Percentiles rank a stretch among this genome's conserved stretches.
These are phyloP conservation scores for Pogonomyrmex barbatus DNA, from an alignment of 1,140 invertebrate species.

Conservation along the genomic window DNA sequence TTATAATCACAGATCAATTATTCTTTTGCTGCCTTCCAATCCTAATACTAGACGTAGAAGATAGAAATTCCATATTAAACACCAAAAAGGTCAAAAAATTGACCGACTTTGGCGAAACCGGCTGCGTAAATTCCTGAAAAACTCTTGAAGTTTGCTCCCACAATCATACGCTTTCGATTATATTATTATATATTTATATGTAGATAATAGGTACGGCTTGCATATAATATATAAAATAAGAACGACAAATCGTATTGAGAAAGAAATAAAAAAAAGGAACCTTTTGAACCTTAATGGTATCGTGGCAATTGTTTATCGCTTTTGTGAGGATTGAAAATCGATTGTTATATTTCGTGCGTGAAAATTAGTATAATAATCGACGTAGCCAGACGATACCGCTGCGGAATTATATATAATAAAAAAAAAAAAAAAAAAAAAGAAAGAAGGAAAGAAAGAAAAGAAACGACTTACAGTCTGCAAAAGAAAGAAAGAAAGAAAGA, in stretches of 20 bases:
- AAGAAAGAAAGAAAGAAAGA: background rate
- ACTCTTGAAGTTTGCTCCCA: constrained; percentile 16
- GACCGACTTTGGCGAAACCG: constrained; percentile 9
- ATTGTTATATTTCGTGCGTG: constrained; percentile 53
- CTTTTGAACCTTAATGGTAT: constrained; percentile 57
- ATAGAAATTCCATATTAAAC: background rate
- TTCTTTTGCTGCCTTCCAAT: background rate
- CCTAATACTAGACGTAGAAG: background rate
- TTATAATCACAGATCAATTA: background rate
- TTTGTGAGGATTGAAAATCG: constrained; percentile 36
- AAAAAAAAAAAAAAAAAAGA: too few relatives aligned
- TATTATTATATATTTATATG: constrained; percentile 50
- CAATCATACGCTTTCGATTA: constrained; percentile 24
- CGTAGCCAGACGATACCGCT: constrained; percentile 44
- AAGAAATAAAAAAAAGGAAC: constrained; percentile 9
- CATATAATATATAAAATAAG: constrained; percentile 52
- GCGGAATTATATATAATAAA: constrained; percentile 20
- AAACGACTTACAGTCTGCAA: background rate
- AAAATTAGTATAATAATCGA: constrained; percentile 56
- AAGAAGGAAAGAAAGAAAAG: constrained; percentile 26
- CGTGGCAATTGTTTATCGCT: constrained; percentile 49
- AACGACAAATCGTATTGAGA: constrained; percentile 5
- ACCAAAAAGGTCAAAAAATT: background rate
- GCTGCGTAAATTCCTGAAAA: background rate
- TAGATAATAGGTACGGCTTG: constrained; percentile 20